Evolutionary conservation across 2,888 invertebrate genomes (phyloP), one percentile per base, ranked within the genome.

Genomic region (Thera britannica): DNA sequence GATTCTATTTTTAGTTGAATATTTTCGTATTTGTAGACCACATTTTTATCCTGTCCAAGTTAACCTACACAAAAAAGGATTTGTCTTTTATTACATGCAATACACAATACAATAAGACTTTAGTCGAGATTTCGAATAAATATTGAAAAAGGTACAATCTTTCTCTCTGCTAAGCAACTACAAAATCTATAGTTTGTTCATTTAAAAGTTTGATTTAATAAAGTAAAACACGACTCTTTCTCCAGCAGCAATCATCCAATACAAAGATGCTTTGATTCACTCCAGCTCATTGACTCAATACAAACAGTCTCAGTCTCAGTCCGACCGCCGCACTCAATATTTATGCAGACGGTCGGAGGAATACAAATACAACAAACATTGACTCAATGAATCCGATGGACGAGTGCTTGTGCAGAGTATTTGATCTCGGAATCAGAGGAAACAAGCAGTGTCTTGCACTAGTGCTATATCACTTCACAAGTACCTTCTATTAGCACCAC

Each of bases 401-500:
- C 49, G 52, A 62, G 62, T 65, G 51, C 72, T 54, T 49, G 23
- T 56, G 12, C 44, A 46, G 70, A 71, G 68, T 70, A 72, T 72
- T 74, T 74, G 75, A 74, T 75, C 69, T 67, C 65, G 64, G 70
- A 69, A 71, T 71, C 75, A 72, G 72, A 74, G 72, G 72, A 75
- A 74, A 72, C 75, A 72, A 71, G 57, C 66, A 66, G 68, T 56
- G 51, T 69, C 71, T 74, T 69, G 61, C 60, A 63, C 76, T 75
- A 79, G 76, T 75, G 80, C 83, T 83, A n/a, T 62, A 85, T 85
- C 84, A 85, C 83, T 87, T 85, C 75, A 82, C 83, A 81, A 84
- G 80, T 77, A 75, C 74, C 74, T 76, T 5, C 44, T 7, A 2
- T 46, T 46, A 36, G 58, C 58, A 51, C 62, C 2, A 57, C 23